phyloP scores from a whole-genome alignment of 2,113 vertebrate genomes.

The Brachyhypopomus gauderio region DNA sequence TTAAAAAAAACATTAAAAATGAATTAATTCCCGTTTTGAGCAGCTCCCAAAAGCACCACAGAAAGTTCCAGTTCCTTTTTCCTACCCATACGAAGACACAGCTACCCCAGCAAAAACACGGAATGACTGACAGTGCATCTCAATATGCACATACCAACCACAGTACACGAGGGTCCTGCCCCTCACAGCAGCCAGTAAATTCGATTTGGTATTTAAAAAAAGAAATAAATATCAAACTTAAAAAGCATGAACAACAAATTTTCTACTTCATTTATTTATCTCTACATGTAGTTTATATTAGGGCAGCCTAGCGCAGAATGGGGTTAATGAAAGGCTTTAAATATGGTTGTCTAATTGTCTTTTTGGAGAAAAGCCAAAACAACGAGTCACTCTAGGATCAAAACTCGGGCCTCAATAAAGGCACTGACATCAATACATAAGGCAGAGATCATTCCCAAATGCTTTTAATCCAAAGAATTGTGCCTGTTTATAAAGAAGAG shows the following conservation, averaged over 20 bases:
- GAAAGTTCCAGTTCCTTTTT: not conserved
- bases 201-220: conserved; percentile 15
- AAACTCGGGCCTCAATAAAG: conserved; percentile 17
- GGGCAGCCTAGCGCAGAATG: not conserved
- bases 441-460: not conserved
- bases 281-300: too few relatives aligned
- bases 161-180: not conserved
- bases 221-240: not conserved
- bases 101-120: not conserved
- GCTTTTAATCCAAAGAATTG: not conserved
- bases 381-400: not conserved
- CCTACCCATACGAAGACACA: not conserved
- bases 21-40: not conserved
- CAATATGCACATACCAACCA: not conserved
- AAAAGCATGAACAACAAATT: conserved; percentile 1
- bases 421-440: conserved; percentile 16
- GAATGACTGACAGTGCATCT: conserved; percentile 7
- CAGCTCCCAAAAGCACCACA: not conserved
- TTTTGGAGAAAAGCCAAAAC: conserved; percentile 9
- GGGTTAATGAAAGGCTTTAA: not conserved
- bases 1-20: not conserved
- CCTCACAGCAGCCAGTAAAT: conserved; percentile 11
- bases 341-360: not conserved
- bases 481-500: not conserved
- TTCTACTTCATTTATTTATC: not conserved